phyloP scores from a whole-genome alignment of 37 sponge, comb jelly and placozoan genomes.

The Haliclona indistincta region DNA sequence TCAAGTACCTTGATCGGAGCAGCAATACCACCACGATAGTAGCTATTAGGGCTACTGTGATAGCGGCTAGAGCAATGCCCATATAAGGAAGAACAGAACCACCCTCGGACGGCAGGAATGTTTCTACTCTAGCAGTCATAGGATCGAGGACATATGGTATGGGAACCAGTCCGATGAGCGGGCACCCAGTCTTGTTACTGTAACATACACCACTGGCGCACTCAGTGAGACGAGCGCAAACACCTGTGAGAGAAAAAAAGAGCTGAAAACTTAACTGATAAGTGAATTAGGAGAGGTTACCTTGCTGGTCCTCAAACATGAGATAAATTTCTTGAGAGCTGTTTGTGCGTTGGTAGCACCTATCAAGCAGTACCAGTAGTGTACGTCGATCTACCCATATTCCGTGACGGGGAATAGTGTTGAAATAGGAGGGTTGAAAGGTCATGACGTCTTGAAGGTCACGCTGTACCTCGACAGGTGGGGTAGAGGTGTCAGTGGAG shows the following conservation, averaged over 20 bases:
- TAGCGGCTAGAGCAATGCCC: too few relatives aligned
- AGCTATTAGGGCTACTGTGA: too few relatives aligned
- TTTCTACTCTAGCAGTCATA: not conserved
- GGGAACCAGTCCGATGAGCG: not conserved
- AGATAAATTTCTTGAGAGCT: slow-evolving; percentile 2
- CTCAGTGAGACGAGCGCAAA: not conserved
- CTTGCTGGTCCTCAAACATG: slow-evolving; percentile 25
- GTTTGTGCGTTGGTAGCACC: slow-evolving; percentile 13
- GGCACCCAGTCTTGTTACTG: slow-evolving; percentile 36
- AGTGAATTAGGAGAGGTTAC: slow-evolving; percentile 13
- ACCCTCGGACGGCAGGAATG: not conserved
- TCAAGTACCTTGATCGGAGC: too few relatives aligned
- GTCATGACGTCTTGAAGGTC: slow-evolving; percentile 9
- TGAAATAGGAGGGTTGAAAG: slow-evolving; percentile 12
- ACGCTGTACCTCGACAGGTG: slow-evolving; percentile 11
- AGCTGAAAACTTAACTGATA: not conserved
- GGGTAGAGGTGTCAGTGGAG: slow-evolving; percentile 24
- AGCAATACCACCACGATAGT: too few relatives aligned
- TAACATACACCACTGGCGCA: slow-evolving; percentile 15
- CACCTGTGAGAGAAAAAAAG: not conserved
- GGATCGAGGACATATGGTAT: not conserved
- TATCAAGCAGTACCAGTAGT: slow-evolving; percentile 19
- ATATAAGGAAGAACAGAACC: too few relatives aligned
- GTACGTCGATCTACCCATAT: slow-evolving; percentile 39
- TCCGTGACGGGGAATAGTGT: slow-evolving; percentile 4